Evolutionary conservation across 2,113 vertebrate genomes (phyloP).

Genomic region (Tretioscincus oriximinensis): DNA sequence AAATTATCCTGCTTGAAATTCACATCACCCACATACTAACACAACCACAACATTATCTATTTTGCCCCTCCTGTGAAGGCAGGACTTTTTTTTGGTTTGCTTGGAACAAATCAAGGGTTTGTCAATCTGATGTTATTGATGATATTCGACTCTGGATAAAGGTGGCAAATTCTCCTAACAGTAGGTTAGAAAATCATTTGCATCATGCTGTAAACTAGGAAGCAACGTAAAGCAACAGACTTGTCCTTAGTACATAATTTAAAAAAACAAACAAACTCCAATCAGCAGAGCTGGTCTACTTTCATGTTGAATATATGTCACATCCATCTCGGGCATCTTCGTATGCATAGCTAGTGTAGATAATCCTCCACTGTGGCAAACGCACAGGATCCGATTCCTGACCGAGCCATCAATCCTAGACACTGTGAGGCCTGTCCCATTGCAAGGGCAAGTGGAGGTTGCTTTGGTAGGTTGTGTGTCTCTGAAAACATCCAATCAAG

Average conservation of each 20-base stretch:
- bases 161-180: slow-evolving; percentile 82
- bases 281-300: slow-evolving; percentile 77
- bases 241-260: slow-evolving; percentile 83
- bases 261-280: slow-evolving; percentile 67
- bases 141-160: slow-evolving; percentile 76
- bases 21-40: slow-evolving; percentile 75
- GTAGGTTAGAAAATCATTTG: slow-evolving; percentile 87
- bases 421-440: slow-evolving; percentile 96
- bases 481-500: slow-evolving; percentile 69
- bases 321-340: slow-evolving; percentile 50
- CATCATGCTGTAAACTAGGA: slow-evolving; percentile 94
- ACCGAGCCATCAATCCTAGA: slow-evolving; percentile 95
- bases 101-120: slow-evolving; percentile 71
- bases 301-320: slow-evolving; percentile 64
- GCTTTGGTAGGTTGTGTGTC: slow-evolving; percentile 99
- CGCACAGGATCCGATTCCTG: slow-evolving; percentile 93
- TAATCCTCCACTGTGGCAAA: slow-evolving; percentile 98
- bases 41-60: slow-evolving; percentile 66
- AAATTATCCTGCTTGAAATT: slow-evolving; percentile 71
- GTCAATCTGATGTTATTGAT: slow-evolving; percentile 74
- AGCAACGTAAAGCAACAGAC: slow-evolving; percentile 88
- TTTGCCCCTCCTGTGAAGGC: slow-evolving; percentile 62
- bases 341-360: slow-evolving; percentile 89
- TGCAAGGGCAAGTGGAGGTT: slow-evolving; percentile 93
- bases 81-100: slow-evolving; percentile 75